Conservation (phyloP, 2,113 vertebrate species). For the Alectura lathami region DNA sequence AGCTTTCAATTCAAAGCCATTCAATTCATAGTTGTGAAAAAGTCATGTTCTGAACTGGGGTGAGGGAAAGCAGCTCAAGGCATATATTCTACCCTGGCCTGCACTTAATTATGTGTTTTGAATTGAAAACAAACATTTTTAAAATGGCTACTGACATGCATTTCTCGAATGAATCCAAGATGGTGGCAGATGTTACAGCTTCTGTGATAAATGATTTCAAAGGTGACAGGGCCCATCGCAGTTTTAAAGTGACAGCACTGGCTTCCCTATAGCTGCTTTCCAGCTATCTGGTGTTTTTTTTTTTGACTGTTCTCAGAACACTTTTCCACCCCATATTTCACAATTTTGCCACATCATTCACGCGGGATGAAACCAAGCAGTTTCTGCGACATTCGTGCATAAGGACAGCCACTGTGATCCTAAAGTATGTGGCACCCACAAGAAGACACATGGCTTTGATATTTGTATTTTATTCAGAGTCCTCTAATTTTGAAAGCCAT, state of each 20-base stretch:
- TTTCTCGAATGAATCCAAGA: constrained; percentile 56
- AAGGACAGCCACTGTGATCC: constrained; percentile 52
- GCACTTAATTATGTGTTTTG: constrained; percentile 69
- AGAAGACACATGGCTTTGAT: constrained; percentile 72
- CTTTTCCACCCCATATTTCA: constrained; percentile 13
- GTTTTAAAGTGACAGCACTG: constrained; percentile 28
- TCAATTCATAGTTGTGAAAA: constrained; percentile 60
- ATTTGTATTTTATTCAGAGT: constrained; percentile 62
- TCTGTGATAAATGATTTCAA: constrained; percentile 37
- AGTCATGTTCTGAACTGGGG: constrained; percentile 8
- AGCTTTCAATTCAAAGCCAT: constrained; percentile 52
- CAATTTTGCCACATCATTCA: constrained; percentile 62
- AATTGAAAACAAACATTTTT: constrained; percentile 69
- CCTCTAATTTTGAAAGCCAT: constrained; percentile 47
- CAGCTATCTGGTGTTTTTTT: neutral
- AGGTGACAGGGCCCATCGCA: neutral
- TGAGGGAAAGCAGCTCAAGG: constrained; percentile 57
- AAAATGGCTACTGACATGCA: constrained; percentile 62
- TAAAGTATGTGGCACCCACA: constrained; percentile 70
- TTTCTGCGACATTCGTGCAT: constrained; percentile 65
- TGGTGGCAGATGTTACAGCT: constrained; percentile 30
- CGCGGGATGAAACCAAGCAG: neutral
- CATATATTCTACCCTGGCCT: constrained; percentile 49
- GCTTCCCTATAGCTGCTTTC: neutral
- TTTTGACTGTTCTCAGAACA: neutral